Base-by-base conservation (phyloP, 2,888 invertebrate species). In the Deilephila elpenor region DNA sequence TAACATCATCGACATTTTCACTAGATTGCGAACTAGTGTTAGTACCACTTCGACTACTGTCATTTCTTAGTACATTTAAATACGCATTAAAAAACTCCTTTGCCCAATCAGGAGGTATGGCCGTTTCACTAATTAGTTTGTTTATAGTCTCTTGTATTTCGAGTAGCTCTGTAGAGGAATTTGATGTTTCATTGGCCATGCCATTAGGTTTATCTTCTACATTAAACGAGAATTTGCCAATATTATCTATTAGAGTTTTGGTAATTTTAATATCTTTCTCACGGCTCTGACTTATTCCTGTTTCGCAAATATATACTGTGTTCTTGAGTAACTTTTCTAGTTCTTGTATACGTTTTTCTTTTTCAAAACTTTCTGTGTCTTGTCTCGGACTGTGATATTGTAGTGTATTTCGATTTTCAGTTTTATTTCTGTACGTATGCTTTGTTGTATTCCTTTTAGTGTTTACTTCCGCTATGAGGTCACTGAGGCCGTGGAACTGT, bases 191-290 rank as follows among this genome's bases (percentile, higher is more conserved):
- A n/a, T 80, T 73, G 5, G 71, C 37, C n/a, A 79, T 78, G 53
- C 80, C 81, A 67, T 64, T 75, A 6, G 75, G 62, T 32, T 78
- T 80, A 17, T 78, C 74, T 0, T 72, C 74, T 14, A 81, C 74
- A 64, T 78, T 82, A 32, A 76, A 76, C 0, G 86, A 83, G 8
- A 80, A 25, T 60, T 85, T 87, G 0, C 83, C 88, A n/a, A 91
- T 78, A 72, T 89, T 89, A 59, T 89, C 79, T 5, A 91, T 88
- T 11, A 92, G 78, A 44, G 86, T 86, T 79, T 88, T 89, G 0
- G 92, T 91, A n/a, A 89, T 89, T 80, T 83, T 81, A 5, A 92
- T 92, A 77, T 93, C 91, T 77, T 87, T 89, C 25, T 88, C 87
- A 77, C 81, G 86, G 76, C 80, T 88, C 8, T 78, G 77, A 64